A percentile compares a stretch with the other conserved stretches of the same genome.
Evolutionary conservation across 2,113 vertebrate genomes (phyloP).

Genomic region (Falcunculus frontatus): DNA sequence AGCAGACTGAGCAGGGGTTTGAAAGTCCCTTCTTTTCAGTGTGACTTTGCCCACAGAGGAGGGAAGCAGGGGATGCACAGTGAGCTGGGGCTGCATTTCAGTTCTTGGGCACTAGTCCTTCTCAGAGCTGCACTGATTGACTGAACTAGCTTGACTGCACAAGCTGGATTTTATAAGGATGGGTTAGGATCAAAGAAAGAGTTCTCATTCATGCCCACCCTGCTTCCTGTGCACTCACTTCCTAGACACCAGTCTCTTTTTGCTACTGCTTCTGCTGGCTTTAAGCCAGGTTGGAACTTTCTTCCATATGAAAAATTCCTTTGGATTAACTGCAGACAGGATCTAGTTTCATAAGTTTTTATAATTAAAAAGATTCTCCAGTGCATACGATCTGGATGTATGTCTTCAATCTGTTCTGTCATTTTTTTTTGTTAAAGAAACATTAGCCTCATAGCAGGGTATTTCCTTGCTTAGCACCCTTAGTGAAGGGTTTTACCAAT

Average conservation of each 20-base stretch:
- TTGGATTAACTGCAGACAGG: neutral
- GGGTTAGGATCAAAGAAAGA: neutral
- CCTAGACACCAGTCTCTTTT: neutral
- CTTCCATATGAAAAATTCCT: neutral
- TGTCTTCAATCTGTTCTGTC: neutral
- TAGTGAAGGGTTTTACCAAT: neutral
- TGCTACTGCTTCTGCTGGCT: neutral
- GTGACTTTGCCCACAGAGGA: neutral
- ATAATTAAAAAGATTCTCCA: neutral
- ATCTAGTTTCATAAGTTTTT: neutral
- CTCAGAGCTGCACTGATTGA: neutral
- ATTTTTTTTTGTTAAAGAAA: neutral
- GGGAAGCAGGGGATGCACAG: neutral
- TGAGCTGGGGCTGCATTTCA: neutral
- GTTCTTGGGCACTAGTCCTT: neutral
- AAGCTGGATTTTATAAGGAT: neutral
- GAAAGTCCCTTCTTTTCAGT: neutral
- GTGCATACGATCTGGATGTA: neutral
- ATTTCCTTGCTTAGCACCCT: neutral
- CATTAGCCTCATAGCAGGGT: neutral
- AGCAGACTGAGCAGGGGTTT: neutral
- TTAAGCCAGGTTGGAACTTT: neutral
- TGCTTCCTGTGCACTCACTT: neutral
- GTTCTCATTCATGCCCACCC: neutral
- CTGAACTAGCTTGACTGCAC: neutral